A percentile compares a stretch with the other conserved stretches of the same genome.
phyloP scores from a whole-genome alignment of 2,113 vertebrate species.

The Gorilla gorilla region DNA sequence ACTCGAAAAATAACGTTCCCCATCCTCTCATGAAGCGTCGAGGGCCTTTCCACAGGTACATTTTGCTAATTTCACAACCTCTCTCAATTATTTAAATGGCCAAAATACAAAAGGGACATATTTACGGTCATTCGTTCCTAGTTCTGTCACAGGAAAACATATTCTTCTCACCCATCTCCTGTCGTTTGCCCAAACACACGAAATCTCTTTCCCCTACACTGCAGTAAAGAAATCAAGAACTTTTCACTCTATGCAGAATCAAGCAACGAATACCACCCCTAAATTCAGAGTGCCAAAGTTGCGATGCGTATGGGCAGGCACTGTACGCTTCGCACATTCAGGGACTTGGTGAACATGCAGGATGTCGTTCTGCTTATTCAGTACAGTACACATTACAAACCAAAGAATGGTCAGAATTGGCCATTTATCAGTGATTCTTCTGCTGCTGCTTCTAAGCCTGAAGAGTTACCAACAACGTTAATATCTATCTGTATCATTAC shows the following conservation, averaged over 20 bases:
- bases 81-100: neutral
- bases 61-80: neutral
- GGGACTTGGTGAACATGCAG: neutral
- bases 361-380: slow-evolving; percentile 55
- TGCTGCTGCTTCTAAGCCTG: neutral
- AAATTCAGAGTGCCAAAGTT: neutral
- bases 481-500: too few relatives aligned
- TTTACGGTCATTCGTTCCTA: neutral
- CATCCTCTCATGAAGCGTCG: neutral
- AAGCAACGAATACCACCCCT: neutral
- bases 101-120: neutral
- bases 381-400: slow-evolving; percentile 39
- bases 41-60: slow-evolving; percentile 15
- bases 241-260: neutral
- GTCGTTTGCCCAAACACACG: slow-evolving; percentile 14
- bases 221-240: neutral
- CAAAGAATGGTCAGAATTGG: neutral
- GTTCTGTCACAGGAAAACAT: slow-evolving; percentile 27
- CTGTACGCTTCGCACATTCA: neutral
- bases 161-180: slow-evolving; percentile 27
- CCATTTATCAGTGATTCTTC: slow-evolving; percentile 19
- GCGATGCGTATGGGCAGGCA: neutral
- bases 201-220: neutral
- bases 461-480: neutral
- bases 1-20: neutral